phyloP scores from a whole-genome alignment of 2,797 vertebrate species.

The Momotus momota region DNA sequence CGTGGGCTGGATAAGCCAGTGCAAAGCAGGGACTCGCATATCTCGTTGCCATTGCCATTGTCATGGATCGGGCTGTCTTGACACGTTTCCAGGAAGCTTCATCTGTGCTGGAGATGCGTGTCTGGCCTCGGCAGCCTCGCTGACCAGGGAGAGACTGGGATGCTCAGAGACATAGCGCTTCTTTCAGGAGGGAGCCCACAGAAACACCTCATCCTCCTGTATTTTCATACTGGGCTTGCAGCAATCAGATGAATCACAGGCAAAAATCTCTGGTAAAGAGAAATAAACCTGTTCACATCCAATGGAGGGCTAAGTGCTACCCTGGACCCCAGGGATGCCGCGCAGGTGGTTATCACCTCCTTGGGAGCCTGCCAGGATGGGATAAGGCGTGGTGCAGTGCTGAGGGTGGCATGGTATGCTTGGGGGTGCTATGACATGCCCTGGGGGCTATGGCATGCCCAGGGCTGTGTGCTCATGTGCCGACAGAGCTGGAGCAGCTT shows the following conservation, averaged over 20 bases:
- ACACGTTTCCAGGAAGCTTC: not conserved
- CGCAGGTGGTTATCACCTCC: rapidly evolving
- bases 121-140: rapidly evolving
- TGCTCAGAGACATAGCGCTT: not conserved
- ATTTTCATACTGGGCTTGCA: not conserved
- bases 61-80: rapidly evolving
- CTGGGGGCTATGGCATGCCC: rapidly evolving
- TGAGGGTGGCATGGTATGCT: rapidly evolving
- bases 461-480: not conserved
- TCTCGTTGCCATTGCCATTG: rapidly evolving
- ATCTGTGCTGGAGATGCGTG: not conserved
- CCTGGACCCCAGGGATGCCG: not conserved
- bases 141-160: rapidly evolving
- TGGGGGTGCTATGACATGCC: not conserved
- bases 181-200: rapidly evolving
- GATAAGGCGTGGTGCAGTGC: rapidly evolving
- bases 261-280: not conserved
- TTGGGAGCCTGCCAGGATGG: not conserved
- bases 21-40: rapidly evolving
- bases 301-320: not conserved
- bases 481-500: not conserved
- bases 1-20: rapidly evolving
- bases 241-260: rapidly evolving
- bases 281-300: not conserved
- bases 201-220: not conserved